phyloP scores from a whole-genome alignment of 2,888 invertebrate genomes.

The Buathra laborator region DNA sequence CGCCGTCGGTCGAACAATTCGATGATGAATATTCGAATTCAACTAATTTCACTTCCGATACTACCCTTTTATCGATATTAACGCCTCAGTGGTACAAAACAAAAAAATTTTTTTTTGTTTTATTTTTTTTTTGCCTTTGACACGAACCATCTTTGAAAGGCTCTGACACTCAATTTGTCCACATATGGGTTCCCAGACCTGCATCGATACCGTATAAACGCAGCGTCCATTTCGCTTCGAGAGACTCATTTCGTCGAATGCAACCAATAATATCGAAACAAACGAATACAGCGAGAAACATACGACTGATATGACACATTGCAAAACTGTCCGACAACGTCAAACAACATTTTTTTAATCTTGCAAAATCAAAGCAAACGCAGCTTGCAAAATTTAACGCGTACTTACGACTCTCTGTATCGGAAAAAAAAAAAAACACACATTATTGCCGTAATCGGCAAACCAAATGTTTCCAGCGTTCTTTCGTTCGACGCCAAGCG shows the following conservation, averaged over 20 bases:
- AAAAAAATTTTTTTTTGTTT: not conserved
- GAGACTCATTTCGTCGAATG: not conserved
- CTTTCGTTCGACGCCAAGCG: constrained; percentile 50
- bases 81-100: not conserved
- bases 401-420: constrained; percentile 8
- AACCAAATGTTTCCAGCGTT: constrained; percentile 57
- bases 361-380: not conserved
- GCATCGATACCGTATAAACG: not conserved
- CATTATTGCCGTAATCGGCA: not conserved
- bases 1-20: not conserved
- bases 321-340: constrained; percentile 10
- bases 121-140: constrained; percentile 7
- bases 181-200: not conserved
- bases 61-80: not conserved
- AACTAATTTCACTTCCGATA: not conserved
- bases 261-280: not conserved
- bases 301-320: not conserved
- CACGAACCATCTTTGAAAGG: constrained; percentile 5
- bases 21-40: not conserved
- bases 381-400: not conserved
- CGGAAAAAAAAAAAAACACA: constrained; percentile 41
- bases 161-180: not conserved
- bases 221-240: not conserved
- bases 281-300: constrained; percentile 49
- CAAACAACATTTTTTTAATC: constrained; percentile 20